A percentile compares a stretch with the other conserved stretches of the same genome.
These are phyloP conservation scores for Hypsopygia costalis DNA, from an alignment of 2,888 invertebrate genomes.

Conservation along the genomic window DNA sequence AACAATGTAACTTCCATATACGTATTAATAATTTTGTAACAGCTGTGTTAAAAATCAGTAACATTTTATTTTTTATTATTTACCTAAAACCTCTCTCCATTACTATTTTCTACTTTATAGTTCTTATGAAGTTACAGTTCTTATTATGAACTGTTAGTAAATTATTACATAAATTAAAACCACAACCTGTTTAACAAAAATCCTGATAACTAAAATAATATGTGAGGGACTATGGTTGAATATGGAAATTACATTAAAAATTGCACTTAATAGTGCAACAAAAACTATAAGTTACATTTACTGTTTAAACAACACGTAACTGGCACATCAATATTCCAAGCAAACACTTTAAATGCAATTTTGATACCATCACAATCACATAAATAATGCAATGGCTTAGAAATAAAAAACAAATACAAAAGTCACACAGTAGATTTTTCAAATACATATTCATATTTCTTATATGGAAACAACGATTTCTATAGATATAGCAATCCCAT, in stretches of 20 bases:
- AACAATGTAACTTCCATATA: slow-evolving; percentile 63
- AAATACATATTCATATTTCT: background rate
- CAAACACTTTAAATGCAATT: slow-evolving; percentile 5
- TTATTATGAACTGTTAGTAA: too few species aligned
- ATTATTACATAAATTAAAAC: too few species aligned
- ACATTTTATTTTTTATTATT: too few species aligned
- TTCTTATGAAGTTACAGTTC: too few species aligned
- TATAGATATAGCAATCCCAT: too few species aligned
- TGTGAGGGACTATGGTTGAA: slow-evolving; percentile 10
- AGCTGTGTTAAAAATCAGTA: too few species aligned
- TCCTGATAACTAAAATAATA: background rate
- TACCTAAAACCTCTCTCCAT: slow-evolving; percentile 39
- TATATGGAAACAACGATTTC: too few species aligned
- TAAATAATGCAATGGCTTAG: background rate
- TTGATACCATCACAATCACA: slow-evolving; percentile 4
- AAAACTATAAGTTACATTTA: background rate
- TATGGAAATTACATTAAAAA: slow-evolving; percentile 59
- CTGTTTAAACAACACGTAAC: background rate
- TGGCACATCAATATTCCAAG: slow-evolving; percentile 5
- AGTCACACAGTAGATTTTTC: background rate
- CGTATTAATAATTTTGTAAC: slow-evolving; percentile 18
- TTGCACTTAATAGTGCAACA: slow-evolving; percentile 15
- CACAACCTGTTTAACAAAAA: slow-evolving; percentile 3
- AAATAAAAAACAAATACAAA: background rate
- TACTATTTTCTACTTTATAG: background rate